Conservation (phyloP, 1,140 invertebrate genomes). For the Glomeris maerens region DNA sequence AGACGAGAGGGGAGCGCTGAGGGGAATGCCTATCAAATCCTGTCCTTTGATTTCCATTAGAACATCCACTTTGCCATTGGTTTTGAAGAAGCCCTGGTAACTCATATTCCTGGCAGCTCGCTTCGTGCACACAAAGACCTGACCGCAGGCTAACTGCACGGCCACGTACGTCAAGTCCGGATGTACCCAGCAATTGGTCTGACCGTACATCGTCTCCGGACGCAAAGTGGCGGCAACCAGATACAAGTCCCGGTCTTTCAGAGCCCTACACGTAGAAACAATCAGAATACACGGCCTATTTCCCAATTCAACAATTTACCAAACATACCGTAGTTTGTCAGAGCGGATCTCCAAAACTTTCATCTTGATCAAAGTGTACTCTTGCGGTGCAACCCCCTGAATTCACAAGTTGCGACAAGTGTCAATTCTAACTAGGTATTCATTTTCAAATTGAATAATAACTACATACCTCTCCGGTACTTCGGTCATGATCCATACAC, state of each 20-base stretch:
- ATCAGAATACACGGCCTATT: neutral
- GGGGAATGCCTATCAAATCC: constrained; percentile 54
- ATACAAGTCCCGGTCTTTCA: constrained; percentile 48
- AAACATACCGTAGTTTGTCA: constrained; percentile 44
- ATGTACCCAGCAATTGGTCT: constrained; percentile 97
- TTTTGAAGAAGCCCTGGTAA: constrained; percentile 78
- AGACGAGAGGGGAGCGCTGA: constrained; percentile 68
- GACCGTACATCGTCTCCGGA: constrained; percentile 99
- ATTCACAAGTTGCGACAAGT: constrained; percentile 13
- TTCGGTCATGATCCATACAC: constrained; percentile 99
- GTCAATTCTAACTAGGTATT: neutral
- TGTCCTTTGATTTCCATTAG: constrained; percentile 55
- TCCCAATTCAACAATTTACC: neutral
- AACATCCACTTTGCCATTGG: constrained; percentile 61
- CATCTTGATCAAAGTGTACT: constrained; percentile 96
- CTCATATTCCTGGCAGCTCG: constrained; percentile 88
- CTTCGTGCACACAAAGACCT: constrained; percentile 71
- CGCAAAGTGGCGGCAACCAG: constrained; percentile 93
- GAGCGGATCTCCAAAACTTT: constrained; percentile 61
- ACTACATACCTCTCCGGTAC: constrained; percentile 57
- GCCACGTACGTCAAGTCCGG: constrained; percentile 90
- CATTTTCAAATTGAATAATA: constrained; percentile 9
- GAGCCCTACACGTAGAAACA: constrained; percentile 33
- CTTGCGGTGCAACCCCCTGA: constrained; percentile 84
- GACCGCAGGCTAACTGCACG: constrained; percentile 43